Conservation (phyloP, 2,888 invertebrate genomes). For the Lasioglossum zephyrum region DNA sequence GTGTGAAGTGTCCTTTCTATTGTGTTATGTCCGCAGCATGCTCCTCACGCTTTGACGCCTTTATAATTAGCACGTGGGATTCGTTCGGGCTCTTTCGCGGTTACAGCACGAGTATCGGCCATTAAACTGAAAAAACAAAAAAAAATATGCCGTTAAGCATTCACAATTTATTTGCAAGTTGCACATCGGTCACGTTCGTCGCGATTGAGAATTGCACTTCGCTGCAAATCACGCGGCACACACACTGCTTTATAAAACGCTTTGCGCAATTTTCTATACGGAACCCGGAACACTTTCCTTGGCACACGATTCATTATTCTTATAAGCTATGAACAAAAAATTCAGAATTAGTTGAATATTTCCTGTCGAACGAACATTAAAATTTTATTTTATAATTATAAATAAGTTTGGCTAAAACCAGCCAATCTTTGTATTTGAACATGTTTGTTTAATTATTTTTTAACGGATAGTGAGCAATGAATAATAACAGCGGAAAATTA, state of each 20-base stretch:
- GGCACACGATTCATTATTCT: neutral
- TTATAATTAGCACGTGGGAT: neutral
- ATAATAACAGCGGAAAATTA: neutral
- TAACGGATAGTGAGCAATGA: too few relatives aligned
- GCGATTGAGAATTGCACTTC: constrained; percentile 4
- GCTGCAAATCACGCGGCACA: constrained; percentile 33
- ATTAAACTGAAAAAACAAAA: too few relatives aligned
- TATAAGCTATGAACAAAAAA: neutral
- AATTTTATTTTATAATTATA: too few relatives aligned
- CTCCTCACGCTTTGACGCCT: constrained; percentile 31
- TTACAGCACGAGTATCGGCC: neutral
- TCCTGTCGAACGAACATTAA: neutral
- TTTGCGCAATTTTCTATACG: constrained; percentile 42
- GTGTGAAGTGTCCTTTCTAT: constrained; percentile 10
- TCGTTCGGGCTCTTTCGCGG: neutral
- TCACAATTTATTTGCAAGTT: neutral
- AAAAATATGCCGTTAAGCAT: neutral
- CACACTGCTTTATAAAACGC: constrained; percentile 47
- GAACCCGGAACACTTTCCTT: constrained; percentile 51
- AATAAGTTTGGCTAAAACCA: neutral
- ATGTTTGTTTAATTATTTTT: too few relatives aligned
- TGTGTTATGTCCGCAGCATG: constrained; percentile 37
- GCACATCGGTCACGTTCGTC: neutral
- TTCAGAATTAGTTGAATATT: neutral
- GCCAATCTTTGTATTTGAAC: neutral